Evolutionary conservation across 2,888 invertebrate species (phyloP).

Genomic region (Ypsolopha sequella): DNA sequence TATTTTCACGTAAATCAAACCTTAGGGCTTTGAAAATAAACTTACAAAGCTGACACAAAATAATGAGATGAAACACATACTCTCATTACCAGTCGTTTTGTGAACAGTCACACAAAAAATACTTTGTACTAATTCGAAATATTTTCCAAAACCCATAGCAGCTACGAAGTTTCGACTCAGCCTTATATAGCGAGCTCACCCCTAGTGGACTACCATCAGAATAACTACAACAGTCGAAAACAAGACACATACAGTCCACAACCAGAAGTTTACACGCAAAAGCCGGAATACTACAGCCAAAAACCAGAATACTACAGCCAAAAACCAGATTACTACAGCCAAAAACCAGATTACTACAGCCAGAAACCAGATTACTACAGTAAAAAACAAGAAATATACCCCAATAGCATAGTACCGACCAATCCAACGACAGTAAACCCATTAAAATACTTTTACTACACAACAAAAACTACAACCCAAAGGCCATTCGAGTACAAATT

Average conservation of each 20-base stretch:
- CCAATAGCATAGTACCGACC: constrained; percentile 3
- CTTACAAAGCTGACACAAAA: constrained; percentile 31
- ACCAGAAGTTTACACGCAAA: not conserved
- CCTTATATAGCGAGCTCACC: constrained; percentile 50
- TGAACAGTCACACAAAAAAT: constrained; percentile 26
- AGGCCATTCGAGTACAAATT: constrained; percentile 25
- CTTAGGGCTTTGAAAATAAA: not conserved
- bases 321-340: constrained; percentile 19
- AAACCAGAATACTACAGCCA: constrained; percentile 19
- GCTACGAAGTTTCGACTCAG: constrained; percentile 59
- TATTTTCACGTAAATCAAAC: too few species aligned
- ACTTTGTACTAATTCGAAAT: not conserved
- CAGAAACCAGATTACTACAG: constrained; percentile 20
- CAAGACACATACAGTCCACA: not conserved
- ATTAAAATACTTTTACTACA: constrained; percentile 17
- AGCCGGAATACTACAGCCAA: constrained; percentile 17
- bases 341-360: constrained; percentile 19
- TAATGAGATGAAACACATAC: constrained; percentile 30
- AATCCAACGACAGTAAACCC: constrained; percentile 22
- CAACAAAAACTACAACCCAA: constrained; percentile 20
- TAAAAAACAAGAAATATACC: constrained; percentile 13
- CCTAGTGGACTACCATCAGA: constrained; percentile 15
- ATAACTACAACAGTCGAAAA: constrained; percentile 20
- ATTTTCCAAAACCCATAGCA: constrained; percentile 26
- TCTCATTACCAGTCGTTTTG: constrained; percentile 37